Evolutionary conservation across 2,797 vertebrate genomes (phyloP).

Genomic region (Salarias fasciatus): DNA sequence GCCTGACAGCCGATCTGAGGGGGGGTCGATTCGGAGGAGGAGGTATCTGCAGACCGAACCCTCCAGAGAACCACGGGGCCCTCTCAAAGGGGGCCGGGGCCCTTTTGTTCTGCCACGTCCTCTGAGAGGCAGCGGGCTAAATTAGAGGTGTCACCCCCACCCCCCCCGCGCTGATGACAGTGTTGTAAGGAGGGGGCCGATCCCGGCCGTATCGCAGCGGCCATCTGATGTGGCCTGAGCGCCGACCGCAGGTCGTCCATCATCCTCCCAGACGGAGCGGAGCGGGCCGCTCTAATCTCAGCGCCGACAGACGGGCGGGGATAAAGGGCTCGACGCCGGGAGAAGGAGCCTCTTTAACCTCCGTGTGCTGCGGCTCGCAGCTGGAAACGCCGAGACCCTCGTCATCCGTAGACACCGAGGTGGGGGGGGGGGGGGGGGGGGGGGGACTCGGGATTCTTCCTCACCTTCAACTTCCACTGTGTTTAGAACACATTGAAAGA

Average conservation of each 20-base stretch:
- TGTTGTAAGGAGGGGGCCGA: slow-evolving; percentile 29
- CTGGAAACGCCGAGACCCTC: too few species aligned
- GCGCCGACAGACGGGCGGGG: slow-evolving; percentile 6
- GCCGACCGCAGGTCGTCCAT: slow-evolving; percentile 89
- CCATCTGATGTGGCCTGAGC: slow-evolving; percentile 83
- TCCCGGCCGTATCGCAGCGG: slow-evolving; percentile 75
- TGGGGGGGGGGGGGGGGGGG: too few species aligned
- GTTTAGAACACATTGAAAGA: too few species aligned
- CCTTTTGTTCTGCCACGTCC: slow-evolving; percentile 71
- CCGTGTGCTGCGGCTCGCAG: too few species aligned
- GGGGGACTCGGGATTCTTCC: too few species aligned
- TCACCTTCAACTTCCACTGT: too few species aligned
- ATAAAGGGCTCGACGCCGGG: background rate
- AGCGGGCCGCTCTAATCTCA: slow-evolving; percentile 7
- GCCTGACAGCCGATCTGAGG: slow-evolving; percentile 49
- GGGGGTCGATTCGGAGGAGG: slow-evolving; percentile 53
- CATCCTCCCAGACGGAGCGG: slow-evolving; percentile 71
- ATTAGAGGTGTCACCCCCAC: slow-evolving; percentile 73
- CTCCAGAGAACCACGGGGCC: slow-evolving; percentile 22
- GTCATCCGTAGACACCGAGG: too few species aligned
- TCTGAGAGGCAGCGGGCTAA: slow-evolving; percentile 56
- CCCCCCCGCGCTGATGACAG: slow-evolving; percentile 34
- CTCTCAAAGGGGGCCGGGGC: slow-evolving; percentile 13
- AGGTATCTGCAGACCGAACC: slow-evolving; percentile 45
- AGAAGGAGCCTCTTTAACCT: too few species aligned